These are phyloP conservation scores for Paguma larvata DNA, from an alignment of 2,797 vertebrate genomes.

Conservation along the genomic window DNA sequence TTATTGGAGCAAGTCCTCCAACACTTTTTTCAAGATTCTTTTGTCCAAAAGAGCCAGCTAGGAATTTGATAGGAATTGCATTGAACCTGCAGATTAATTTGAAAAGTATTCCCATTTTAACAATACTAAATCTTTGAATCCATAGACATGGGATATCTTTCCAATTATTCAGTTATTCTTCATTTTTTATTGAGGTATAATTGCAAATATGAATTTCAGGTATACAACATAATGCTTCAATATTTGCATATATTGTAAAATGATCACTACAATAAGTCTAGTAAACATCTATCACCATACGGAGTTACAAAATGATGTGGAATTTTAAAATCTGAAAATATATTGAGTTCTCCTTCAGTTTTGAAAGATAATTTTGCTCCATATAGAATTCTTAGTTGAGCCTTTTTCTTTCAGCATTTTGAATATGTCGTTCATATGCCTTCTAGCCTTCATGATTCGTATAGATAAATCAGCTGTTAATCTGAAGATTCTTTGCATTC, in stretches of 20 bases:
- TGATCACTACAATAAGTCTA: background rate
- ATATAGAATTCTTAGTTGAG: background rate
- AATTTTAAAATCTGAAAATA: background rate
- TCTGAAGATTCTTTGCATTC: background rate
- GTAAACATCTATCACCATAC: background rate
- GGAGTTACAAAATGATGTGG: background rate
- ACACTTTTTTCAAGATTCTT: background rate
- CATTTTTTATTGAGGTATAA: background rate
- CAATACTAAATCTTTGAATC: background rate
- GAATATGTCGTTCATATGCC: background rate
- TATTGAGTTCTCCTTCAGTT: background rate
- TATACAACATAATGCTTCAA: background rate
- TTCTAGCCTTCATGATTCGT: background rate
- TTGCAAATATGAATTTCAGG: background rate
- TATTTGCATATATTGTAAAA: background rate
- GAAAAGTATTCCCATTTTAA: background rate
- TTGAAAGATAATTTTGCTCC: background rate
- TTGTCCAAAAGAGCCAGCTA: background rate
- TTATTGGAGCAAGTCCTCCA: background rate
- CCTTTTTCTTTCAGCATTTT: background rate
- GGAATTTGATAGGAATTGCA: background rate
- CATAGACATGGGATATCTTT: background rate
- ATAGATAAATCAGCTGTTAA: background rate
- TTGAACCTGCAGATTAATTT: background rate
- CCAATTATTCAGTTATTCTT: background rate